Evolutionary conservation across 2,888 invertebrate genomes (phyloP), one percentile per base, ranked within the genome.

Genomic region (Agelastica alni): DNA sequence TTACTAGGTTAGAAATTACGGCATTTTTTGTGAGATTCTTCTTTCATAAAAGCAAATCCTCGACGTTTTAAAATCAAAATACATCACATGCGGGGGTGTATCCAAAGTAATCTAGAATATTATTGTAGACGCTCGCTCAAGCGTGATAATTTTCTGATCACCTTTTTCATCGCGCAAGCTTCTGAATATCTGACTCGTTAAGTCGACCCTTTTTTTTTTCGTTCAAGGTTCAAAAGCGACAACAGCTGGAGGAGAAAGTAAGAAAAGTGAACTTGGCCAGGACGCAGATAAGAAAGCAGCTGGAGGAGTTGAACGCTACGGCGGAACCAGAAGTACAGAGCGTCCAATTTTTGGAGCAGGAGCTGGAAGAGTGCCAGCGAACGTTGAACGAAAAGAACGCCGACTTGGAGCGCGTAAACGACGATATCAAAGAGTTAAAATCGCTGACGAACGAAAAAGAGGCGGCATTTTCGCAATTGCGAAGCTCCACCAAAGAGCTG

Each of bases 331-430:
- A 73, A 14, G 65, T 74, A 7, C 77, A 76, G 1, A 71, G 70
- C 57, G 55, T 73, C 9, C 62, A 71, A 16, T 63, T 62, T 57
- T 60, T 76, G 60, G 70, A 75, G 61, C 59, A 75, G 44, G 75
- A 75, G 47, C 57, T 75, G 32, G 56, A 59, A 3, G 71, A 77
- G 34, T 66, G 76, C 4, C 68, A 76, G 31, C 79, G 77, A 30
- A 72, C 73, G 2, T 67, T 80, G 2, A 66, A 71, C 20, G 76
- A 79, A 56, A 75, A 79, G 45, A 69, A 71, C 1, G 68, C 71
- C 0, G 73, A 79, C 12, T 64, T 70, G 14, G 71, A 64, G 34
- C 31, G 65, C 65, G 4, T 68, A 71, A 53, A 74, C 61, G 54
- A 70, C 56, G 65, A 78, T 49, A 53, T 71, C n/a, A 61, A 64